phyloP scores from a whole-genome alignment of 1,140 invertebrate genomes.

The Mizuhopecten yessoensis region DNA sequence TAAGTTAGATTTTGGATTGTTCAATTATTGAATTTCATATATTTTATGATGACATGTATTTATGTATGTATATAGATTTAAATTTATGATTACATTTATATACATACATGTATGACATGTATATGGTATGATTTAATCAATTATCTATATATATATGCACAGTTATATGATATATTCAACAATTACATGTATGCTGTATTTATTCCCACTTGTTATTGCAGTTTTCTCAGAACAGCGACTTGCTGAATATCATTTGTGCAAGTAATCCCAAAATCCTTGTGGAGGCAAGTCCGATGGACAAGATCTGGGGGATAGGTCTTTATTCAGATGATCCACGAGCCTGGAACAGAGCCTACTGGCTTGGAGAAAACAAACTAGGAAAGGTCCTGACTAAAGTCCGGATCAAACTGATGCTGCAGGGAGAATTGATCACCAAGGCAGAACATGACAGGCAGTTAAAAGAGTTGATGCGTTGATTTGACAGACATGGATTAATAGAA shows the following conservation, averaged over 20 bases:
- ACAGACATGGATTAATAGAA: no score
- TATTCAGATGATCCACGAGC: slow-evolving; percentile 69
- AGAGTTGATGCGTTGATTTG: not conserved
- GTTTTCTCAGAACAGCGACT: slow-evolving; percentile 75
- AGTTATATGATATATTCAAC: no score
- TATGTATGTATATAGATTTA: no score
- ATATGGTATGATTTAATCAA: no score
- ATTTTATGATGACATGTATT: no score
- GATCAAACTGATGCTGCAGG: slow-evolving; percentile 66
- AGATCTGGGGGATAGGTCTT: slow-evolving; percentile 80
- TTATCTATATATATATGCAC: no score
- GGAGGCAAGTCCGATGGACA: slow-evolving; percentile 77
- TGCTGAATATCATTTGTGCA: slow-evolving; percentile 65
- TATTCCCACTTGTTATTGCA: slow-evolving; percentile 50
- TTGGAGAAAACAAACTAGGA: slow-evolving; percentile 78
- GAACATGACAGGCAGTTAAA: not conserved
- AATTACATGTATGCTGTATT: no score
- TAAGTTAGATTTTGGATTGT: no score
- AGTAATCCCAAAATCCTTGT: slow-evolving; percentile 75
- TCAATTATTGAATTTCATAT: no score
- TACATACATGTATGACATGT: no score
- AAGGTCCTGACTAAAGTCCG: slow-evolving; percentile 75
- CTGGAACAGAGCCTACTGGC: slow-evolving; percentile 68
- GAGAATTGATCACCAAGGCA: not conserved
- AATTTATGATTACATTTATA: not conserved